Percentiles rank a stretch among this genome's conserved stretches.
These are phyloP conservation scores for Nemoura dubitans DNA, from an alignment of 2,888 invertebrate genomes.

Conservation along the genomic window DNA sequence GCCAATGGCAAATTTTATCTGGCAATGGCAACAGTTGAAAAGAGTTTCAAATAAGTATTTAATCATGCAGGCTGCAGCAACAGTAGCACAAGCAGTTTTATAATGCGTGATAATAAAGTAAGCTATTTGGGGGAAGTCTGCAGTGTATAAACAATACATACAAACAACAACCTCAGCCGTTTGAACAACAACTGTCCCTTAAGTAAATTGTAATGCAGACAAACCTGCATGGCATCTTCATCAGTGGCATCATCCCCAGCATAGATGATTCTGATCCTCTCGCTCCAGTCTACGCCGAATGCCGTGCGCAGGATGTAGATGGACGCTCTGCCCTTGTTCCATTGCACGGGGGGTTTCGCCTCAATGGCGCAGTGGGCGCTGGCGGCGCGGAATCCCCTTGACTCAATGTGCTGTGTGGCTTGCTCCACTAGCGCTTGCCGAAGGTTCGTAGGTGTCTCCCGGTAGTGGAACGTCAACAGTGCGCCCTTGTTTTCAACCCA, in stretches of 20 bases:
- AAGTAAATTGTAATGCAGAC: too few relatives aligned
- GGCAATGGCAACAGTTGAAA: too few relatives aligned
- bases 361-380: slow-evolving; percentile 89
- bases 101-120: too few relatives aligned
- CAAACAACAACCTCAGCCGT: too few relatives aligned
- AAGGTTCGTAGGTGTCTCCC: slow-evolving; percentile 78
- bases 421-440: slow-evolving; percentile 75
- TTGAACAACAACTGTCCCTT: too few relatives aligned
- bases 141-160: too few relatives aligned
- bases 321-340: slow-evolving; percentile 91
- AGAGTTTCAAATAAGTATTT: too few relatives aligned
- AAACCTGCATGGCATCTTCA: slow-evolving; percentile 89
- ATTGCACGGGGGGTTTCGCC: slow-evolving; percentile 88
- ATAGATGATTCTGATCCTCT: slow-evolving; percentile 87
- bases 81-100: too few relatives aligned
- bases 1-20: too few relatives aligned
- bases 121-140: too few relatives aligned
- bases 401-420: slow-evolving; percentile 75
- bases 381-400: slow-evolving; percentile 78
- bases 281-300: slow-evolving; percentile 92
- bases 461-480: slow-evolving; percentile 85
- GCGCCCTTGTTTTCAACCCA: slow-evolving; percentile 94
- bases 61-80: too few relatives aligned
- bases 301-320: slow-evolving; percentile 90
- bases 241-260: slow-evolving; percentile 90